Conservation (phyloP, 2,797 vertebrate genomes). For the Sciurus carolinensis region DNA sequence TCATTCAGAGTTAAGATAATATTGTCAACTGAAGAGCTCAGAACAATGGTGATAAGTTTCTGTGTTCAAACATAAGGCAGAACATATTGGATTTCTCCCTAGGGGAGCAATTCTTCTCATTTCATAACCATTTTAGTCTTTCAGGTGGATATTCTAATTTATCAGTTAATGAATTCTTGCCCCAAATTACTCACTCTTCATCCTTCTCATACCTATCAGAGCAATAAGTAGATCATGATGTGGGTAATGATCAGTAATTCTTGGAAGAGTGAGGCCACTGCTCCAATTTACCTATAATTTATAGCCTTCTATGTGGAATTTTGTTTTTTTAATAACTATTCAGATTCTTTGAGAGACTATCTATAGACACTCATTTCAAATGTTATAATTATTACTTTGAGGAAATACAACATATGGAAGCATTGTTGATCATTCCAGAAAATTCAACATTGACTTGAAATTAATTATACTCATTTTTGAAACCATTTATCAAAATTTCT, state of each 20-base stretch:
- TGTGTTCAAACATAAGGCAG: constrained; percentile 68
- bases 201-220: constrained; percentile 41
- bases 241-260: background rate
- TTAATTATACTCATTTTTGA: constrained; percentile 51
- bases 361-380: constrained; percentile 41
- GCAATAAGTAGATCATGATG: constrained; percentile 14
- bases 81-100: constrained; percentile 55
- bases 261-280: background rate
- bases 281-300: constrained; percentile 20
- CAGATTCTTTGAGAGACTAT: constrained; percentile 44
- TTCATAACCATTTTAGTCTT: constrained; percentile 64
- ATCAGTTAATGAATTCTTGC: constrained; percentile 55
- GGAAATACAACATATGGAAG: constrained; percentile 5
- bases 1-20: constrained; percentile 70
- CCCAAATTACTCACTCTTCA: constrained; percentile 46
- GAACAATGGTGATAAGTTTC: constrained; percentile 42
- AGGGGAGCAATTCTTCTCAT: constrained; percentile 48
- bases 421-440: constrained; percentile 46
- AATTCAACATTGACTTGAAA: constrained; percentile 55
- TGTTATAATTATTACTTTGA: constrained; percentile 29
- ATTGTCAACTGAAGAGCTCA: constrained; percentile 33
- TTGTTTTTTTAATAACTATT: constrained; percentile 49
- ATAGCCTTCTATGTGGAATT: background rate
- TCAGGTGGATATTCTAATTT: constrained; percentile 35
- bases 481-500: constrained; percentile 49